Evolutionary conservation across 2,888 invertebrate genomes (phyloP), one percentile per base, ranked within the genome.

Genomic region (Rotaria macrura): DNA sequence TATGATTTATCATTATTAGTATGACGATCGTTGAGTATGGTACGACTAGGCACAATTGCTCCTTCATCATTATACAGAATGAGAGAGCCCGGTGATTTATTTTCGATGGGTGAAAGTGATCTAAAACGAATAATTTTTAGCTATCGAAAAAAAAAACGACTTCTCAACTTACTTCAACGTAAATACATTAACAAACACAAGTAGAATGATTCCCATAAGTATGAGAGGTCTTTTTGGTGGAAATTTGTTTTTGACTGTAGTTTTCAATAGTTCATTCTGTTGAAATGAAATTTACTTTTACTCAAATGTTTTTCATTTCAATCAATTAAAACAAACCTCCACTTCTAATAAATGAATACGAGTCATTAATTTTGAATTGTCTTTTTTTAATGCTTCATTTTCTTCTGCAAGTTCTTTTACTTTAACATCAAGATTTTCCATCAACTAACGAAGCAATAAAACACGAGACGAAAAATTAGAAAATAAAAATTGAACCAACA

Each of bases 401-500:
- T 84, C 84, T 7, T 86, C 74, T 38, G 40, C 57, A 83, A 84
- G 47, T 47, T 74, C 52, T 84, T 84, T 79, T 17, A 84, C 34
- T 54, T 52, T 74, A 40, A 20, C 65, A 34, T 84, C 84, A 43
- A 86, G 79, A 74, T 43, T 74, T 86, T 86, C 84, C 57, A 86
- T 55, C 25, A 84, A 86, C 85, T 85, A 34, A 20, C 34, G 83
- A n/a, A 25, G 20, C 6, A 38, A 34, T n/a, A 57, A 55, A 6
- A 20, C 7, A 84, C 9, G 20, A 29, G 9, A 7, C 10, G 9
- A 17, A 7, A n/a, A 43, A 23, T 49, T 7, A 34, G 34, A 54
- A 34, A 47, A 10, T 25, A 84, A 38, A 4, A n/a, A n/a, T n/a
- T n/a, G n/a, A n/a, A n/a, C n/a, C n/a, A n/a, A n/a, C n/a, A n/a